Base-by-base conservation (phyloP, 2,797 vertebrate genomes). In the Pantherophis alleghaniensis region DNA sequence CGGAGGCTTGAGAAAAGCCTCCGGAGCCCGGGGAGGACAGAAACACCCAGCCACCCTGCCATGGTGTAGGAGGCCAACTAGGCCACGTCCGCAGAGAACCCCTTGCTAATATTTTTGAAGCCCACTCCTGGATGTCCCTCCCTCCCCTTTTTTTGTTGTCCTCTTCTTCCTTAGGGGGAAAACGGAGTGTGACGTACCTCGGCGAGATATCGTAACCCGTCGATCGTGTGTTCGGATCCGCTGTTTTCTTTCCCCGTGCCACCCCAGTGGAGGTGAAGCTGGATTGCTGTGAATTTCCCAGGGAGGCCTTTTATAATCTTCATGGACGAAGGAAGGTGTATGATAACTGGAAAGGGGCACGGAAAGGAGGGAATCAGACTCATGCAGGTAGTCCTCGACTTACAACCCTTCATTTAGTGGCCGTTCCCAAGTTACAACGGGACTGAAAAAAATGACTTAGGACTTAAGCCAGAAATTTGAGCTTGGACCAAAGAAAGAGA, bases 261-360 rank as follows among this genome's bases (percentile, higher is more conserved):
- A 0, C 99, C 99, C 99, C 99, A 99, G 96, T 99, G 99, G 90
- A 99, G 97, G 94, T 99, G 99, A 98, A 99, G 98, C 97, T 99
- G 99, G 13, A 98, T 95, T 0, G 99, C 98, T 0, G 97, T 98
- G 96, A 98, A 99, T 74, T 47, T 16, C 0, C 95, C 95, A 0
- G 98, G 98, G 0, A 99, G 97, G 0, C 98, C 97, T 11, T 98
- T 92, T 24, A 92, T 97, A 95, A 99, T 97, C 94, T 0, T 63
- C 99, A 99, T 98, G 56, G 95, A 97, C 7, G 97, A 90, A 4
- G 98, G 98, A 90, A 99, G 96, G 91, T 97, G 95, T 60, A 99
- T 99, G 97, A 99, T 98, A 92, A 99, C 99, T 99, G 95, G 3
- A 87, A 90, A 89, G 42, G 16, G 32, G 18, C 18, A 32, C 2